Evolutionary conservation across 2,888 invertebrate genomes (phyloP).

Genomic region (Pristionchus exspectatus): DNA sequence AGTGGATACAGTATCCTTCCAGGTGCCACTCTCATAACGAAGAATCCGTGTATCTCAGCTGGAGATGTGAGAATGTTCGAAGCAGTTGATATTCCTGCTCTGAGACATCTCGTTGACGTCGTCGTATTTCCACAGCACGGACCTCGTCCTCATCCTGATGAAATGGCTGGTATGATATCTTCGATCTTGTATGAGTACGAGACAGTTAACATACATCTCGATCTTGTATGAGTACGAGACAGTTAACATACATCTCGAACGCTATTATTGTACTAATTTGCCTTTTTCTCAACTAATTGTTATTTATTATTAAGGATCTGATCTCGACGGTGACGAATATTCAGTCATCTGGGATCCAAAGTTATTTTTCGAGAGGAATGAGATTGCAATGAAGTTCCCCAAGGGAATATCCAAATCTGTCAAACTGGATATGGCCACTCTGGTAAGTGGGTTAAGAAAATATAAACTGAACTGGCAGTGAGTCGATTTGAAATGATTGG

Average conservation of each 20-base stretch:
- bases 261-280: too few species aligned
- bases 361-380: constrained; percentile 67
- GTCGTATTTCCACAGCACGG: constrained; percentile 80
- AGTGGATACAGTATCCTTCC: constrained; percentile 36
- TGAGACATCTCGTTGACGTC: constrained; percentile 78
- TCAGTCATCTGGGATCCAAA: constrained; percentile 75
- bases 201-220: too few species aligned
- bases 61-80: constrained; percentile 80
- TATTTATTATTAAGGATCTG: constrained; percentile 58
- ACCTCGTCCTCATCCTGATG: constrained; percentile 80
- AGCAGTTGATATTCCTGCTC: constrained; percentile 75
- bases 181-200: not conserved
- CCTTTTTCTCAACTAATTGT: too few species aligned
- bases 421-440: constrained; percentile 38
- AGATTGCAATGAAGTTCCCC: constrained; percentile 57
- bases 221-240: too few species aligned
- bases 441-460: constrained; percentile 1
- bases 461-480: not conserved
- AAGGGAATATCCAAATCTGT: not conserved
- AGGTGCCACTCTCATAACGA: constrained; percentile 79
- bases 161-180: constrained; percentile 79
- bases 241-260: too few species aligned
- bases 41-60: constrained; percentile 80
- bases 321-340: constrained; percentile 79
- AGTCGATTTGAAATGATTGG: not conserved